Percentiles rank a stretch among this genome's conserved stretches.
Conservation (phyloP, 2,888 invertebrate genomes). For the Eremobia ochroleuca region DNA sequence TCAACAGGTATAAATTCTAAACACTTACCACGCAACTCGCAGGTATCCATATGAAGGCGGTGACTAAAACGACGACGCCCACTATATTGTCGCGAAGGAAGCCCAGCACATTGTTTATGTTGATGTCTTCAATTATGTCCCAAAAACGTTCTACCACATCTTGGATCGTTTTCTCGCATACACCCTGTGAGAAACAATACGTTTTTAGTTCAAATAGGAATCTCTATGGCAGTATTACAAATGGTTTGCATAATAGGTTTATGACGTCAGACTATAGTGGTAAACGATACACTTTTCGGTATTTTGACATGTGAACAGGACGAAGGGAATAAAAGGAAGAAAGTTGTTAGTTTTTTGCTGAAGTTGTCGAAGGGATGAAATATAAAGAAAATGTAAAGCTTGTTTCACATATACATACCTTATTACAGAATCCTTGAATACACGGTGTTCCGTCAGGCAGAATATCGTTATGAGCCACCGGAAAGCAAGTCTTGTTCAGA, state of each 20-base stretch:
- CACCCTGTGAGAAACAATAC: constrained; percentile 92
- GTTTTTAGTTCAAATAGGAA: not conserved
- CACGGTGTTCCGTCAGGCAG: constrained; percentile 98
- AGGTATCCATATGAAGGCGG: constrained; percentile 98
- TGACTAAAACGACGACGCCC: constrained; percentile 97
- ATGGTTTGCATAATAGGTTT: not conserved
- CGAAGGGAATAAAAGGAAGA: no score
- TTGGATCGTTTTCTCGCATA: constrained; percentile 98
- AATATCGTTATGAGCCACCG: constrained; percentile 96
- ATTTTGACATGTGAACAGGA: not conserved
- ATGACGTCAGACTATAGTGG: no score
- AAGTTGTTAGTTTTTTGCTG: no score
- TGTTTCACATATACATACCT: constrained; percentile 87
- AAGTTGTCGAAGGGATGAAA: no score
- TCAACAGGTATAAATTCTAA: not conserved
- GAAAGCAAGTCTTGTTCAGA: constrained; percentile 97
- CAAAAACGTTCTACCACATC: constrained; percentile 99
- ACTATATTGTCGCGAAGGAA: constrained; percentile 98
- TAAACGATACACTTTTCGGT: not conserved
- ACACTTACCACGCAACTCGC: constrained; percentile 94
- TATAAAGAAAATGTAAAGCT: not conserved
- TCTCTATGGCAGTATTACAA: not conserved
- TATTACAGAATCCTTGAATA: constrained; percentile 98
- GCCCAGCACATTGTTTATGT: constrained; percentile 97
- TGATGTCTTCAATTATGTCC: constrained; percentile 99